Evolutionary conservation across 35 echinoderm and acorn worm genomes (phyloP), one percentile per base, ranked within the genome.

Genomic region (Stichopus chloronotus): DNA sequence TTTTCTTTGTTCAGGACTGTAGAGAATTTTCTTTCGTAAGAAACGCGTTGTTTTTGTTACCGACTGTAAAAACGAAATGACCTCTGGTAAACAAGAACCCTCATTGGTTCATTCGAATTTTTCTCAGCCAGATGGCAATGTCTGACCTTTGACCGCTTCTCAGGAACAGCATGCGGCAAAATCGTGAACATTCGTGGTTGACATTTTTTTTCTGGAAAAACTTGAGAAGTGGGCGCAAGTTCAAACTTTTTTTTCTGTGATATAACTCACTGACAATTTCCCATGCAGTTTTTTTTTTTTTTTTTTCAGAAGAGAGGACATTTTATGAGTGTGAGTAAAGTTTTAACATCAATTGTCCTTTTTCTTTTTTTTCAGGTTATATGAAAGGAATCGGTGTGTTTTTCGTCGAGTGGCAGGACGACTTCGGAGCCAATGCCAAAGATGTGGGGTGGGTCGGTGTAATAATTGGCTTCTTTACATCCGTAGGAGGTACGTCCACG

Each of bases 371-470:
- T 87, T 53, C 57, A 89, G 87, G 87, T 71, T 89, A 89, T 63
- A 89, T 89, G 87, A 65, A 89, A 72, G 87, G 87, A n/a, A 89
- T 89, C 22, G 87, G 87, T 54, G 87, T 89, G 9, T 60, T 89
- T 5, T 89, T 89, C 55, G 87, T 89, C 13, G 87, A 89, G n/a
- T 89, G 87, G 87, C 87, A 89, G 25, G 87, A 89, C 3, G 55
- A 63, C 61, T 89, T 89, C 71, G 87, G 87, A 11, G 87, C 59
- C 59, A 89, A 52, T 89, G 87, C 87, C 87, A 89, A 89, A 89
- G 87, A 89, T 52, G 87, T 89, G 25, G 87, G 87, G 6, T 89
- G 87, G 87, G 61, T 63, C 22, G 87, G 87, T 7, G 87, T 89
- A 6, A 89, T 89, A 54, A 71, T 89, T 89, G 87, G 87, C 59